phyloP scores from a whole-genome alignment of 2,888 invertebrate species.

The Azorinus chamasolen region DNA sequence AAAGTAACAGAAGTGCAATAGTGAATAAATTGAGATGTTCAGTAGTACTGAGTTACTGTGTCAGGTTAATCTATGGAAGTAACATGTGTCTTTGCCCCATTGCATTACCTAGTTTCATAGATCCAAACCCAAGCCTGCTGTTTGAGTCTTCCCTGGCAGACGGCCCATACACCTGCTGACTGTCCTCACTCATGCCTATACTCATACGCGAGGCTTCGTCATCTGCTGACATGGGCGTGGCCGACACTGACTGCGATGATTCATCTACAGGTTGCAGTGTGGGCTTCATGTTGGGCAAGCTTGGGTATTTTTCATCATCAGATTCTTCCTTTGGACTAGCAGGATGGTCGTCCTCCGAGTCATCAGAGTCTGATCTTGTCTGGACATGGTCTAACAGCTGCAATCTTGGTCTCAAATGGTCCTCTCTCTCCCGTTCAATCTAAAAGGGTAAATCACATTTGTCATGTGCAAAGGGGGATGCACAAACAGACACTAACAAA shows the following conservation, averaged over 20 bases:
- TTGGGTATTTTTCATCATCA: slow-evolving; percentile 51
- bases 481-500: too few relatives aligned
- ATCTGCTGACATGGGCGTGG: slow-evolving; percentile 63
- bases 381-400: slow-evolving; percentile 88
- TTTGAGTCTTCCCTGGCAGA: slow-evolving; percentile 68
- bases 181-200: slow-evolving; percentile 63
- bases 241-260: slow-evolving; percentile 61
- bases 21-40: too few relatives aligned
- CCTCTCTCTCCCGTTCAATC: slow-evolving; percentile 92
- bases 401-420: slow-evolving; percentile 93
- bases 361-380: slow-evolving; percentile 57
- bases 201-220: slow-evolving; percentile 67
- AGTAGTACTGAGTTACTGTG: too few relatives aligned
- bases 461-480: too few relatives aligned
- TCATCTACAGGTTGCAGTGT: slow-evolving; percentile 69
- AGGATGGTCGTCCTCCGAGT: slow-evolving; percentile 57
- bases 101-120: slow-evolving; percentile 79
- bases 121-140: slow-evolving; percentile 78
- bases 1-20: too few relatives aligned
- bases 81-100: too few relatives aligned
- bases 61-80: too few relatives aligned
- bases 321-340: slow-evolving; percentile 53
- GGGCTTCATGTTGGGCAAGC: slow-evolving; percentile 73
- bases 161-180: slow-evolving; percentile 72
- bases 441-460: too few relatives aligned